A percentile compares a stretch with the other conserved stretches of the same genome.
These are phyloP conservation scores for Pteria penguin DNA, from an alignment of 2,888 invertebrate species.

Conservation along the genomic window DNA sequence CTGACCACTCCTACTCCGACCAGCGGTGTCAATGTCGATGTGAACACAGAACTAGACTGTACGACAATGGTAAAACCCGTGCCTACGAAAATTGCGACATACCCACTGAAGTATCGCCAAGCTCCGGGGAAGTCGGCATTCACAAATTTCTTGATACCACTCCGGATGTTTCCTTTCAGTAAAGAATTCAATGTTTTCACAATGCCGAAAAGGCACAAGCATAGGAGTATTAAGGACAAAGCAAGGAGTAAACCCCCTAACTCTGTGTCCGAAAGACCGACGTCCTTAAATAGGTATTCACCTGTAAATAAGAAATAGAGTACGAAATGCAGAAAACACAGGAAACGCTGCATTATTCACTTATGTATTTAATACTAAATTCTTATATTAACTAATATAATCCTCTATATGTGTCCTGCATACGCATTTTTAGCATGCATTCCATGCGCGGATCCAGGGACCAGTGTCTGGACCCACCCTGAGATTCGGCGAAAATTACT, in stretches of 20 bases:
- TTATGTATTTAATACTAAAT: too few relatives aligned
- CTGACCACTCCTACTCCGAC: constrained; percentile 74
- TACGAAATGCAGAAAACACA: too few relatives aligned
- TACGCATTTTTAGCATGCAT: too few relatives aligned
- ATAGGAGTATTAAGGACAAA: constrained; percentile 63
- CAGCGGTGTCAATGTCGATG: constrained; percentile 75
- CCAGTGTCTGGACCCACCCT: too few relatives aligned
- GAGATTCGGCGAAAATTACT: too few relatives aligned
- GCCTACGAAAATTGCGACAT: constrained; percentile 70
- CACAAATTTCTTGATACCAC: constrained; percentile 67
- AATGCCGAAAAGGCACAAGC: constrained; percentile 69
- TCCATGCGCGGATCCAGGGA: too few relatives aligned
- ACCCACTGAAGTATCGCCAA: constrained; percentile 69
- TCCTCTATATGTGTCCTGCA: too few relatives aligned
- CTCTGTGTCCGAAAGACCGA: constrained; percentile 61
- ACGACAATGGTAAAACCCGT: constrained; percentile 72
- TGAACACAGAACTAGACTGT: constrained; percentile 75
- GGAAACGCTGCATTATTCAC: too few relatives aligned
- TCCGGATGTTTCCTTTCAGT: constrained; percentile 68
- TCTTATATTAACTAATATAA: too few relatives aligned
- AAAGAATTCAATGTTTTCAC: constrained; percentile 74
- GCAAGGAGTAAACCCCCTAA: constrained; percentile 69
- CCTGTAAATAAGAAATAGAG: constrained; percentile 32
- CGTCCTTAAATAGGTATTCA: constrained; percentile 54
- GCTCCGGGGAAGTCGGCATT: constrained; percentile 73